Evolutionary conservation across 1,140 invertebrate species (phyloP), one percentile per base, ranked within the genome.

Genomic region (Papilio xuthus): DNA sequence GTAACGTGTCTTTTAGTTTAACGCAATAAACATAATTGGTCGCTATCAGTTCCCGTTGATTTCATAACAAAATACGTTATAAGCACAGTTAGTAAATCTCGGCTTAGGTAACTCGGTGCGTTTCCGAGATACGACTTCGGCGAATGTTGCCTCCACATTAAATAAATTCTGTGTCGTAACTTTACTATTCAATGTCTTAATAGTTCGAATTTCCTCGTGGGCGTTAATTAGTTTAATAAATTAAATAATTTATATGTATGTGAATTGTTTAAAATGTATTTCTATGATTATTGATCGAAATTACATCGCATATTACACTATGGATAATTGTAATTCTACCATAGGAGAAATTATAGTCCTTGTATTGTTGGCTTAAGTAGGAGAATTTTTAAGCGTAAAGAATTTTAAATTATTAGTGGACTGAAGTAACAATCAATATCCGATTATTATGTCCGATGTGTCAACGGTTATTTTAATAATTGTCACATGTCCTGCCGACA

Each of bases 21-120:
- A 23, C 37, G 42, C 32, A 44, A 26, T 53, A 53, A 75, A 81
- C 77, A 75, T 77, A 80, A 81, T 82, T 74, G 78, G 79, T 79
- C 77, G 84, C 82, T 81, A 82, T 42, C 80, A 73, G 78, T 82
- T 83, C 78, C 73, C 56, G 78, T 78, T 76, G 81, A 86, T 88
- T 89, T 89, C 84, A 81, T 87, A 89, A 90, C 75, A 84, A 67
- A 47, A 71, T 75, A 81, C 82, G 81, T 74, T 83, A 80, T 84
- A 69, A 82, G 78, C 80, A 79, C 79, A 41, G 85, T 87, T 85
- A 85, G 82, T 85, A 83, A 88, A 87, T 83, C 83, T 81, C 84
- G 82, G 69, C 85, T 88, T 89, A 90, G 84, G 85, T 90, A 91
- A 90, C 85, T 78, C 78, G 77, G 80, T 81, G 85, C 83, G 80